Conservation (phyloP, 2,888 invertebrate species). For the Argyresthia goedartella region DNA sequence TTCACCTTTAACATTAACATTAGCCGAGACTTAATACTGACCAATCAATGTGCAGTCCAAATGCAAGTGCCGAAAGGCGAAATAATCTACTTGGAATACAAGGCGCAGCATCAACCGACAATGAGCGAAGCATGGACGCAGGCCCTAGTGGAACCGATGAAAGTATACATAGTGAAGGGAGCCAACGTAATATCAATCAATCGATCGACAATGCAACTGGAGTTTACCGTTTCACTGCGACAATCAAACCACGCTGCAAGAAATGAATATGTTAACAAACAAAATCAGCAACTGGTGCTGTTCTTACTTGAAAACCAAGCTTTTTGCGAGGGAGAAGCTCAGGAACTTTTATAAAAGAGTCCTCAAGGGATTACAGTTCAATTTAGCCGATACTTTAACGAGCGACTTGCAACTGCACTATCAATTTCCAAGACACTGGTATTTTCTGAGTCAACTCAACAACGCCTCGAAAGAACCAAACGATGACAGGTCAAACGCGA, state of each 20-base stretch:
- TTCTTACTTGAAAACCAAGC: constrained; percentile 11
- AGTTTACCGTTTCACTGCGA: not conserved
- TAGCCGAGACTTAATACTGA: no score
- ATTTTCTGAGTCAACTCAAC: constrained; percentile 8
- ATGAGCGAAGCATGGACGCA: not conserved
- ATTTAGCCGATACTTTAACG: constrained; percentile 10
- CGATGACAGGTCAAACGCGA: not conserved
- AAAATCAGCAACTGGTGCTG: constrained; percentile 7
- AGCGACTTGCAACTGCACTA: constrained; percentile 11
- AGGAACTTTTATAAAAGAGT: constrained; percentile 9
- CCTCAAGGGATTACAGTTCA: constrained; percentile 15
- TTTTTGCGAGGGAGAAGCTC: constrained; percentile 14
- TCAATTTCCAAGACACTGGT: constrained; percentile 13
- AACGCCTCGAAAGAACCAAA: constrained; percentile 9
- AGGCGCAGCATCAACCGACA: not conserved
- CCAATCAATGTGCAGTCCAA: not conserved
- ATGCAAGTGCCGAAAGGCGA: constrained; percentile 1
- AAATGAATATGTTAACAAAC: not conserved
- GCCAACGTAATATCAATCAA: not conserved
- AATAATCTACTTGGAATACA: not conserved
- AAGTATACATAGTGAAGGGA: not conserved
- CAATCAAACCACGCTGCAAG: not conserved
- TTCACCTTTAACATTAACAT: no score
- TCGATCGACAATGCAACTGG: not conserved
- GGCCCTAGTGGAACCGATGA: constrained; percentile 1